phyloP scores from a whole-genome alignment of 2,113 vertebrate genomes.

The Nerophis lumbriciformis region DNA sequence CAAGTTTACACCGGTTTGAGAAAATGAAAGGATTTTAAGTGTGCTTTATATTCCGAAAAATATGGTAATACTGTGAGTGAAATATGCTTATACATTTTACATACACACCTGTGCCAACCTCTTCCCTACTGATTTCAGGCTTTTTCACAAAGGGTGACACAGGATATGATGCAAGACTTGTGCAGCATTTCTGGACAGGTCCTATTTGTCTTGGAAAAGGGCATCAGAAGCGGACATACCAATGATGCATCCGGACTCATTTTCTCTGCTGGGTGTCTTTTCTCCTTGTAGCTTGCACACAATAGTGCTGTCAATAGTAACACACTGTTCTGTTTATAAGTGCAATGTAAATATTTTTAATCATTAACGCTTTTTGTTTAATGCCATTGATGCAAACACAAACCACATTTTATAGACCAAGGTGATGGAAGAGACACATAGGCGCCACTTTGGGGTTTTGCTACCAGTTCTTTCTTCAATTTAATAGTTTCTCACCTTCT shows the following conservation, averaged over 20 bases:
- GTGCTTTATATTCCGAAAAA: too few species aligned
- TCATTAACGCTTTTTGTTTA: neutral
- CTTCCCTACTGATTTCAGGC: constrained; percentile 45
- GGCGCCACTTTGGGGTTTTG: too few species aligned
- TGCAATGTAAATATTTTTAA: neutral
- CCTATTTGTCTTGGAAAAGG: constrained; percentile 63
- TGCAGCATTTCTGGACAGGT: constrained; percentile 46
- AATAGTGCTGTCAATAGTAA: constrained; percentile 24
- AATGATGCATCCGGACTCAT: constrained; percentile 44
- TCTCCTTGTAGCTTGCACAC: constrained; percentile 15
- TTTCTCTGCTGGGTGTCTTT: constrained; percentile 40
- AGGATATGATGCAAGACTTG: constrained; percentile 49
- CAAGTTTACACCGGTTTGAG: too few species aligned
- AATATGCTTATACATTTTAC: too few species aligned
- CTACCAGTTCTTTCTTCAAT: too few species aligned
- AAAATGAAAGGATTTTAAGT: too few species aligned
- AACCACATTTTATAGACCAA: too few species aligned
- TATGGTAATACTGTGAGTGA: too few species aligned
- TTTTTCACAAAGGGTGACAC: constrained; percentile 42
- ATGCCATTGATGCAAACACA: too few species aligned
- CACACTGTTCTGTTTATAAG: constrained; percentile 9
- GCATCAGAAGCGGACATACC: constrained; percentile 37
- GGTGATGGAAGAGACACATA: too few species aligned
- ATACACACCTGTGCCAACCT: constrained; percentile 41
- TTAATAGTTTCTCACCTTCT: too few species aligned